Base-by-base conservation (phyloP, 2,888 invertebrate genomes). In the Apocheima hispidaria region DNA sequence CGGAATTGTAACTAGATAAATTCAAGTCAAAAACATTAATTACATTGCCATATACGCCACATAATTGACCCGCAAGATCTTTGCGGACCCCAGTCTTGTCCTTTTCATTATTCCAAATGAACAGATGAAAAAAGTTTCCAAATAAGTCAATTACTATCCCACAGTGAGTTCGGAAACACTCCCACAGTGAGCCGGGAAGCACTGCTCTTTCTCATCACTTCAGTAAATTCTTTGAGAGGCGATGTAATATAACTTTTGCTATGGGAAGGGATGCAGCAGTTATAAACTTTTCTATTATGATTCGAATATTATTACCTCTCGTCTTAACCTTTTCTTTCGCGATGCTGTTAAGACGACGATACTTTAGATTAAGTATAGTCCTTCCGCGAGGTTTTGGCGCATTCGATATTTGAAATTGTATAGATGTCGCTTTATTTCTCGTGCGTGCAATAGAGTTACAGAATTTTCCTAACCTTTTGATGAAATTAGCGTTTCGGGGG, bases 91-190 rank as follows among this genome's bases (percentile, higher is more conserved):
- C 12, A 7, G 26, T 26, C 28, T 9, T 28, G 28, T 51, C 44
- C 41, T 44, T 59, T 52, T 59, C 52, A 53, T 53, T 59, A 59
- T 58, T 52, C 38, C 35, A 53, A 60, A 60, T 60, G 59, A 49
- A 54, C 60, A 41, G 60, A 60, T 60, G 53, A 38, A 53, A 60
- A 60, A 60, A 60, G 48, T 60, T 60, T 49, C 23, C 35, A 41
- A 20, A 49, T 48, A 60, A 60, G 60, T 41, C 60, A 52, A 58
- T 58, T 60, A 52, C 38, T 38, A 48, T 49, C 41, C 52, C 48
- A 28, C 53, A 41, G 53, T 16, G 28, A 53, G 59, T 60, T 51
- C 4, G 20, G 28, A 41, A 44, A 46, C 43, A 43, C 26, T 16
- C 44, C 9, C 44, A 12, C 35, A 4, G 16, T 43, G 23, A 23